These are phyloP conservation scores for Disparrhopalites patrizii DNA, from an alignment of 2,888 invertebrate species.

Conservation along the genomic window DNA sequence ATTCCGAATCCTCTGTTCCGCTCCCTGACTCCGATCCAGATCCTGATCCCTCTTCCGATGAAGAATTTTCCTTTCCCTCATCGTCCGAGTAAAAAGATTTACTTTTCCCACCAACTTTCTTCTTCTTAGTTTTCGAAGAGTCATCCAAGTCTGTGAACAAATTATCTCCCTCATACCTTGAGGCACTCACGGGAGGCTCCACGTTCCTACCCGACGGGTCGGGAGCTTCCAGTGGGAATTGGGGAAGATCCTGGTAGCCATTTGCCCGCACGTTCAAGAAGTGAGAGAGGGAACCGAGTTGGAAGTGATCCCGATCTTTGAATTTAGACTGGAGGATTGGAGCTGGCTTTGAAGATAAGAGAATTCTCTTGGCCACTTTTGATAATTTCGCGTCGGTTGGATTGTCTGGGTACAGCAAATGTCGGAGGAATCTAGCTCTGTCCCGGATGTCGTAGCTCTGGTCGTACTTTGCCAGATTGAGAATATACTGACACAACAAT, in stretches of 20 bases:
- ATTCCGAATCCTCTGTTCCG: slow-evolving; percentile 44
- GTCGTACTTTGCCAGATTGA: slow-evolving; percentile 93
- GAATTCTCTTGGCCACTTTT: slow-evolving; percentile 73
- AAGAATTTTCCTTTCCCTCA: slow-evolving; percentile 49
- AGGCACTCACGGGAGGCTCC: slow-evolving; percentile 53
- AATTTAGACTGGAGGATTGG: slow-evolving; percentile 82
- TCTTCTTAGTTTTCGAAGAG: slow-evolving; percentile 36
- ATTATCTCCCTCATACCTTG: neutral
- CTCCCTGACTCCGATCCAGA: slow-evolving; percentile 22
- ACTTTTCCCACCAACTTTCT: slow-evolving; percentile 56
- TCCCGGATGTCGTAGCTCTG: slow-evolving; percentile 97
- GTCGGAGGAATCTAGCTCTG: slow-evolving; percentile 81
- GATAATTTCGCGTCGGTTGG: slow-evolving; percentile 58
- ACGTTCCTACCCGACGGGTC: slow-evolving; percentile 75
- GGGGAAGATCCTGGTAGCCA: slow-evolving; percentile 85
- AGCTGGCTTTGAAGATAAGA: slow-evolving; percentile 88
- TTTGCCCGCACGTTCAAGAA: slow-evolving; percentile 79
- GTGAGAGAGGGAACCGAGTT: slow-evolving; percentile 92
- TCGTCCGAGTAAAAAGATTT: slow-evolving; percentile 64
- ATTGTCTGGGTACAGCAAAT: slow-evolving; percentile 67
- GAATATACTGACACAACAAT: slow-evolving; percentile 85
- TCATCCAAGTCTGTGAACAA: slow-evolving; percentile 12
- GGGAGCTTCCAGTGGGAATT: slow-evolving; percentile 71
- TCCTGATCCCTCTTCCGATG: slow-evolving; percentile 24
- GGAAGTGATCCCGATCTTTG: slow-evolving; percentile 79